Evolutionary conservation across 2,113 vertebrate species (phyloP).

Genomic region (Chinchilla lanigera): DNA sequence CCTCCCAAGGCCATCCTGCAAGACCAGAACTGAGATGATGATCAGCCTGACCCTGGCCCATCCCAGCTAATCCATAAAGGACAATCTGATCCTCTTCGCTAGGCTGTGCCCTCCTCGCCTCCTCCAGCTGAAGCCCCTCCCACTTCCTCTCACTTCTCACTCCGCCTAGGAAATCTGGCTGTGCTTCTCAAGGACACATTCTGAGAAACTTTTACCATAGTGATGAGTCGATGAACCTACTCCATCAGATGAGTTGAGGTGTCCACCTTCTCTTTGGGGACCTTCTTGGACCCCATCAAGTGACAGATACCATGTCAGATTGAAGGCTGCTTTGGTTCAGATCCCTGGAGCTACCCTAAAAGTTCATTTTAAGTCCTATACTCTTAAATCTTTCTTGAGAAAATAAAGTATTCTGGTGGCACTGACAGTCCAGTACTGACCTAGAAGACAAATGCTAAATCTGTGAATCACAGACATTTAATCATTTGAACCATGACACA

Average conservation of each 20-base stretch:
- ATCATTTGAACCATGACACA: background rate
- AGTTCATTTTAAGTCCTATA: background rate
- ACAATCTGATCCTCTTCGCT: background rate
- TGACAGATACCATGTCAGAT: background rate
- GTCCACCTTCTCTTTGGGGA: background rate
- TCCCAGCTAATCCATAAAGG: background rate
- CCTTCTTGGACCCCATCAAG: background rate
- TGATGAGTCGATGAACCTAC: background rate
- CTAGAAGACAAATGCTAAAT: background rate
- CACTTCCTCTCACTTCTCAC: background rate
- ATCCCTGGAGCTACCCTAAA: background rate
- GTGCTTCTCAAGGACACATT: background rate
- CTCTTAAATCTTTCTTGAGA: background rate
- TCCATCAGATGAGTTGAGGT: background rate
- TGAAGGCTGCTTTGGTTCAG: background rate
- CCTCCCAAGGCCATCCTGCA: background rate
- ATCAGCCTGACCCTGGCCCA: background rate
- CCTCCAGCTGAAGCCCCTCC: background rate
- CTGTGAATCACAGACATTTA: background rate
- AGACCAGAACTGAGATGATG: background rate
- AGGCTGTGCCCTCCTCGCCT: background rate
- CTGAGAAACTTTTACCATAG: background rate
- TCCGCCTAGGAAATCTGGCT: background rate
- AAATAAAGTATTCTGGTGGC: background rate
- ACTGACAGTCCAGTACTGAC: background rate